These are phyloP conservation scores for Gandaritis pyraliata DNA, from an alignment of 2,888 invertebrate genomes.

Conservation along the genomic window DNA sequence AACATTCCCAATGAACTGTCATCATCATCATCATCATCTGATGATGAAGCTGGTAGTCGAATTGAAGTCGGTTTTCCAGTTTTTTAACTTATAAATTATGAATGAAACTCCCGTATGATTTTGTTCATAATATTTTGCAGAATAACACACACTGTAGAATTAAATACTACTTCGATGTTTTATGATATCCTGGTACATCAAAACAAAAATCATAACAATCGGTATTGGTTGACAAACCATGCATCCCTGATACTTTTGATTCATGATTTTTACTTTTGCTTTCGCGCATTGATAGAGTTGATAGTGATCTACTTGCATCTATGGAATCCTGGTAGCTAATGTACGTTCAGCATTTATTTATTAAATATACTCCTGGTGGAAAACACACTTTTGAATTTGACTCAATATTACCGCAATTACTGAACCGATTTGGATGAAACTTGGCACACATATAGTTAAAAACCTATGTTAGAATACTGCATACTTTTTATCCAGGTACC, in stretches of 20 bases:
- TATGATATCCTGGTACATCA: conserved; percentile 12
- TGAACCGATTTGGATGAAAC: no score
- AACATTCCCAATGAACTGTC: no score
- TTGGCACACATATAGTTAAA: no score
- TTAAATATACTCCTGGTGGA: neutral
- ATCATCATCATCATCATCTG: no score
- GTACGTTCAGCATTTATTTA: neutral
- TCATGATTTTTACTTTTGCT: neutral
- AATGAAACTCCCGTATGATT: conserved; percentile 16
- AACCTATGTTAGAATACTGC: no score
- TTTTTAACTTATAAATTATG: no score
- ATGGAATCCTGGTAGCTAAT: conserved; percentile 9
- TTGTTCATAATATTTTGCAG: neutral
- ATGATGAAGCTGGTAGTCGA: no score
- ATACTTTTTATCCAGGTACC: neutral
- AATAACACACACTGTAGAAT: neutral
- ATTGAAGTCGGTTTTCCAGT: no score
- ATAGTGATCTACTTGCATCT: neutral
- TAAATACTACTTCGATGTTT: neutral
- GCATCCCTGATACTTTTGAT: neutral
- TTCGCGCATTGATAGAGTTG: neutral
- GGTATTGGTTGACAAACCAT: conserved; percentile 1
- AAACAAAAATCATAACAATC: neutral
- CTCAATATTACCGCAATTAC: no score
- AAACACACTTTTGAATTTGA: no score